phyloP scores from a whole-genome alignment of 2,888 invertebrate species.

The Taphrorychus bicolor region DNA sequence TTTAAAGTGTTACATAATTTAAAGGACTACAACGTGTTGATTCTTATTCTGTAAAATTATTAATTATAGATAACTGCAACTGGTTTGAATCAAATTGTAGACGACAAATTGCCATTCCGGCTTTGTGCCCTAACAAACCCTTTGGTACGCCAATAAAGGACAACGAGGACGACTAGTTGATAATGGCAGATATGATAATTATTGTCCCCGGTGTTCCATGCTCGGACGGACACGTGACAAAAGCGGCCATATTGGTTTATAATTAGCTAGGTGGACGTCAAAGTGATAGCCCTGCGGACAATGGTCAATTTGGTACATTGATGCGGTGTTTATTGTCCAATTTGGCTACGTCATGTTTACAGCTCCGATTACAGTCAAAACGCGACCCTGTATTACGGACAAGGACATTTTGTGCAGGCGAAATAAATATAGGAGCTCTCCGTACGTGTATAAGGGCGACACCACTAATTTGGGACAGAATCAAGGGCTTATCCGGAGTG shows the following conservation, averaged over 20 bases:
- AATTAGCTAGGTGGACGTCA: slow-evolving; percentile 27
- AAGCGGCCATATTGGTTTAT: slow-evolving; percentile 33
- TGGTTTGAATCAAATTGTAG: background rate
- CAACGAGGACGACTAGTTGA: slow-evolving; percentile 18
- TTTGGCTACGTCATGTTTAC: background rate
- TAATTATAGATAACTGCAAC: too few species aligned
- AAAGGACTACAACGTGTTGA: too few species aligned
- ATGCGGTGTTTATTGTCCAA: background rate
- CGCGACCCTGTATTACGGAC: background rate
- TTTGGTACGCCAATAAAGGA: background rate
- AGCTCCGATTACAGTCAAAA: background rate
- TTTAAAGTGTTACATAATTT: too few species aligned
- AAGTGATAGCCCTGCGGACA: slow-evolving; percentile 12
- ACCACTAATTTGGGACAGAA: background rate
- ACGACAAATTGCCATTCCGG: background rate
- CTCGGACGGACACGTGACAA: slow-evolving; percentile 28
- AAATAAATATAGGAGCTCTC: background rate
- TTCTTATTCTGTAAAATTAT: too few species aligned
- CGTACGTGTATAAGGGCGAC: too few species aligned
- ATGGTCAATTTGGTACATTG: slow-evolving; percentile 15
- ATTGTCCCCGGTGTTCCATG: slow-evolving; percentile 26
- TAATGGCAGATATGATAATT: slow-evolving; percentile 31
- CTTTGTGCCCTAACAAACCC: slow-evolving; percentile 1
- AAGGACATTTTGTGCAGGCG: background rate
- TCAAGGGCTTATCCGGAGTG: slow-evolving; percentile 2